Percentiles rank a stretch among this genome's conserved stretches.
Evolutionary conservation across 2,797 vertebrate species (phyloP).

Genomic region (Pagetopsis macropterus): DNA sequence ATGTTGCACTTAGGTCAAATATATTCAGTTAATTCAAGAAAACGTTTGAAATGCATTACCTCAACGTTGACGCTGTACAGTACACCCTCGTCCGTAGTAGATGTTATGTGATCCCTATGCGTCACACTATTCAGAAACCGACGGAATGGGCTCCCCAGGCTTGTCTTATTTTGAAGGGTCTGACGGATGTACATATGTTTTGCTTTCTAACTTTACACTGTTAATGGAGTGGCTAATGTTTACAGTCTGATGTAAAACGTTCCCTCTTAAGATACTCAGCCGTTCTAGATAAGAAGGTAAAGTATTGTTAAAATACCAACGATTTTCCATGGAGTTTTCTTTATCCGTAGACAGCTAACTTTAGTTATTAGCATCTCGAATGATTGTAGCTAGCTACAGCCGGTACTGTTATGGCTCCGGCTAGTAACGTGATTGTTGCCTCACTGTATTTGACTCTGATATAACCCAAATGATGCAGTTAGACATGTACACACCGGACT

Average conservation of each 20-base stretch:
- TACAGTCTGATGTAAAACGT: slow-evolving; percentile 5
- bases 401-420: not conserved
- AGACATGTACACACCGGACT: not conserved
- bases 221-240: not conserved
- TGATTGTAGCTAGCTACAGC: slow-evolving; percentile 22
- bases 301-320: accelerated
- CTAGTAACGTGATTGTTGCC: not conserved
- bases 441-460: not conserved
- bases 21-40: not conserved
- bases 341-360: not conserved
- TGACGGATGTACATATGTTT: not conserved
- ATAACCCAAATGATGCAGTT: not conserved
- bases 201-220: accelerated
- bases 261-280: accelerated
- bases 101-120: accelerated
- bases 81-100: accelerated
- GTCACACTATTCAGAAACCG: accelerated
- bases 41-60: not conserved
- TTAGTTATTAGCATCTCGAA: not conserved
- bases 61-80: accelerated
- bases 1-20: not conserved
- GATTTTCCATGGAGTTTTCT: accelerated
- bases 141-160: accelerated
- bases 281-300: slow-evolving; percentile 17
- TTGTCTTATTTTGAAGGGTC: slow-evolving; percentile 41